These are phyloP conservation scores for Nothobranchius furzeri DNA, from an alignment of 2,113 vertebrate genomes.

Conservation along the genomic window DNA sequence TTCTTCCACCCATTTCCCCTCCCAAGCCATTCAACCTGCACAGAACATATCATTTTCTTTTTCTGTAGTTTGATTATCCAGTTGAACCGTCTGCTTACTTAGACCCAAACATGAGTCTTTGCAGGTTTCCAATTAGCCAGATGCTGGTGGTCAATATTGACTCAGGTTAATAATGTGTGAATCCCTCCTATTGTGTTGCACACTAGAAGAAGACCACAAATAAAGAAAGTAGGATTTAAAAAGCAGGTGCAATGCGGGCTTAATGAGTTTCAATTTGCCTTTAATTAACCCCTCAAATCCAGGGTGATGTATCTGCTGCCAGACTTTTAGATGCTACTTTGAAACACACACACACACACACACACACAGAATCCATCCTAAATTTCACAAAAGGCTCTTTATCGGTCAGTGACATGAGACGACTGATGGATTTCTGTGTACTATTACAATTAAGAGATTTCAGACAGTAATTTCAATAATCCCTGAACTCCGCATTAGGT, in stretches of 20 bases:
- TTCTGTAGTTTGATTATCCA: constrained; percentile 60
- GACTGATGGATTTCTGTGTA: constrained; percentile 61
- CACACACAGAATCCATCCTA: constrained; percentile 5
- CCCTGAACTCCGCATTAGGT: constrained; percentile 68
- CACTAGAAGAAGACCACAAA: constrained; percentile 59
- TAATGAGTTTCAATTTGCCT: constrained; percentile 80
- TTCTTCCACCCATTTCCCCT: constrained; percentile 60
- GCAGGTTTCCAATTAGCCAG: constrained; percentile 74
- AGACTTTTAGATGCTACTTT: constrained; percentile 22
- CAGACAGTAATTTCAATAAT: constrained; percentile 75
- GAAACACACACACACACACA: constrained; percentile 37
- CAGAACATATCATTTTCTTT: constrained; percentile 64
- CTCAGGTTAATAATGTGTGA: constrained; percentile 72
- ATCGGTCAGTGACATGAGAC: constrained; percentile 51
- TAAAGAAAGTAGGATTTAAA: constrained; percentile 58
- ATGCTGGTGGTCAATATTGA: constrained; percentile 74
- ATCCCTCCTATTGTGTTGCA: constrained; percentile 65
- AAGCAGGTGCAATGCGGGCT: constrained; percentile 76
- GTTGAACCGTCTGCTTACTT: constrained; percentile 67
- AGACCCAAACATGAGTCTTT: constrained; percentile 43
- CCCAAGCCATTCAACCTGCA: constrained; percentile 64
- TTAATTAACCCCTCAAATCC: constrained; percentile 79
- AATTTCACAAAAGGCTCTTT: constrained; percentile 53
- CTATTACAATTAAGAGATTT: constrained; percentile 80
- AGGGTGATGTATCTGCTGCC: constrained; percentile 58